phyloP scores from a whole-genome alignment of 2,888 invertebrate species.

The Trypoxylon attenuatum region DNA sequence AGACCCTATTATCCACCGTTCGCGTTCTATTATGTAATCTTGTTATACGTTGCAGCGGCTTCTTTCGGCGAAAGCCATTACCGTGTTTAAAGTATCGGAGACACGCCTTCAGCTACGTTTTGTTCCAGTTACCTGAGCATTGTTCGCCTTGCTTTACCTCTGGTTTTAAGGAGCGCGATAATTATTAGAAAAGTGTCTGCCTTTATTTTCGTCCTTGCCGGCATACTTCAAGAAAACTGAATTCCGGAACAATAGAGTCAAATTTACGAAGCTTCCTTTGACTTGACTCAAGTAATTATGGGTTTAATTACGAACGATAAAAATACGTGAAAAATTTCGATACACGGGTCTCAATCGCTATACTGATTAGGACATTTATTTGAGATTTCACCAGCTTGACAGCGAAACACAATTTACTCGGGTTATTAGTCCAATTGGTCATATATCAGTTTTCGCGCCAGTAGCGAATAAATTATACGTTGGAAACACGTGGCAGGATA shows the following conservation, averaged over 20 bases:
- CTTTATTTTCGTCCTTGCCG: background rate
- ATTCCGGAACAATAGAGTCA: background rate
- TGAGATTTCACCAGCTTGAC: no score
- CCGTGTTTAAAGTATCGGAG: background rate
- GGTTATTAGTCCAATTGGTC: background rate
- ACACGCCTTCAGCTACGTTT: background rate
- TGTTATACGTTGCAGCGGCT: background rate
- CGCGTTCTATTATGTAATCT: background rate
- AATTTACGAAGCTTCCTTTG: background rate
- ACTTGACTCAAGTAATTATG: no score
- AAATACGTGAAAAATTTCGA: no score
- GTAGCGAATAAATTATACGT: background rate
- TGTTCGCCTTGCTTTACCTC: background rate
- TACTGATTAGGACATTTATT: no score
- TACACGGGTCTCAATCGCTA: no score
- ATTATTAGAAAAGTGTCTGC: background rate
- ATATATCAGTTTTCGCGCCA: background rate
- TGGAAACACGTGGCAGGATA: background rate
- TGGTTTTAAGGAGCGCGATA: background rate
- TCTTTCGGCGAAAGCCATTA: background rate
- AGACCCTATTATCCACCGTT: no score
- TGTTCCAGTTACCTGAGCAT: background rate
- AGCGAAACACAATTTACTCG: no score
- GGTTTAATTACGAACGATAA: no score
- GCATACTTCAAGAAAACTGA: background rate